These are phyloP conservation scores for Acleris sparsana DNA, from an alignment of 2,888 invertebrate species.

Conservation along the genomic window DNA sequence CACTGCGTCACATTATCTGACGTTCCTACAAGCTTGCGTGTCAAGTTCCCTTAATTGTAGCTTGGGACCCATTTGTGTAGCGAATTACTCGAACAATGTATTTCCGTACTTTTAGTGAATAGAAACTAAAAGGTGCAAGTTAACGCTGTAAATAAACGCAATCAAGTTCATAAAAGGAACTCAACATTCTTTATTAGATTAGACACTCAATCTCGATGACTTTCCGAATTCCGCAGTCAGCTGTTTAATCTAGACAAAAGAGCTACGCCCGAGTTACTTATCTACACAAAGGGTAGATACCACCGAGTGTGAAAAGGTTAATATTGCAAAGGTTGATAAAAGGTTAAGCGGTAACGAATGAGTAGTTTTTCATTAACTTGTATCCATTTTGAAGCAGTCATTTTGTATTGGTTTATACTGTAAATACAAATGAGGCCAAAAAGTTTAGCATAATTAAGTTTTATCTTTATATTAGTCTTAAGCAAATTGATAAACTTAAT, in stretches of 20 bases:
- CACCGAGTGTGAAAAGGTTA: conserved; percentile 31
- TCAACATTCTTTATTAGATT: conserved; percentile 22
- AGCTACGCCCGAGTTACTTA: conserved; percentile 19
- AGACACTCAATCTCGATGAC: conserved; percentile 31
- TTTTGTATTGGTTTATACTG: not conserved
- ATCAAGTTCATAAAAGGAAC: conserved; percentile 17
- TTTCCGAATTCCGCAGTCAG: conserved; percentile 26
- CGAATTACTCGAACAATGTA: not conserved
- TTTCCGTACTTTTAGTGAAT: not conserved
- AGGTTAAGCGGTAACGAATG: conserved; percentile 19
- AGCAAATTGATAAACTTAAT: no score
- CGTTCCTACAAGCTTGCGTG: no score
- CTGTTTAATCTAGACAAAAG: conserved; percentile 28
- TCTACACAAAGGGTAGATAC: conserved; percentile 24
- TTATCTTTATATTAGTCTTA: no score
- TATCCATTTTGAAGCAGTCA: not conserved
- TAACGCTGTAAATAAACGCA: conserved; percentile 15
- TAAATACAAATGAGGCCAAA: not conserved
- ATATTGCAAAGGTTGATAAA: conserved; percentile 29
- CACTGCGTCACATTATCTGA: no score
- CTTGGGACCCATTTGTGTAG: conserved; percentile 1
- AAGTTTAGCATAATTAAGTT: no score
- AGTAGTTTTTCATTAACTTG: not conserved
- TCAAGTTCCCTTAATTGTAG: no score
- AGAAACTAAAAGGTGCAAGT: not conserved